Evolutionary conservation across 2,888 invertebrate species (phyloP).

Genomic region (Netelia virgata): DNA sequence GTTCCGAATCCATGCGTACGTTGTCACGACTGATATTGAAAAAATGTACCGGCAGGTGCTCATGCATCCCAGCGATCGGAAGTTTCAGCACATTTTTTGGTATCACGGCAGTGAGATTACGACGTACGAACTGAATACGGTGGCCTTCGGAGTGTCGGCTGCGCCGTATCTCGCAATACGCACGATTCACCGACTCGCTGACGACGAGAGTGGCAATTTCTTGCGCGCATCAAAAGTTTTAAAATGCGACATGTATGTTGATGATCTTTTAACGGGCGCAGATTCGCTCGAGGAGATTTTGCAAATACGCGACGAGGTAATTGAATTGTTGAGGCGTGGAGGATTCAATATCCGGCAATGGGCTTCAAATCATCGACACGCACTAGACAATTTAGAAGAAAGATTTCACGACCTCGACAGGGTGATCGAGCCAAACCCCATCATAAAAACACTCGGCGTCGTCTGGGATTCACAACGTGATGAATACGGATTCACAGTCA

Average conservation of each 20-base stretch:
- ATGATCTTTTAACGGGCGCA: constrained; percentile 37
- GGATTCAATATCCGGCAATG: constrained; percentile 53
- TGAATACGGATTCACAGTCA: constrained; percentile 30
- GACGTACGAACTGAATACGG: constrained; percentile 53
- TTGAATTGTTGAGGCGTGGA: constrained; percentile 17
- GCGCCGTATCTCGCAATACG: constrained; percentile 60
- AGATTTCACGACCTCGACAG: background rate
- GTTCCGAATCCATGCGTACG: constrained; percentile 55
- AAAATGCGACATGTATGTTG: constrained; percentile 28
- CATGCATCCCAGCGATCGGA: constrained; percentile 53
- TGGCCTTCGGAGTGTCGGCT: constrained; percentile 60
- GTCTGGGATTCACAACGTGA: constrained; percentile 55
- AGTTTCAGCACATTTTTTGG: constrained; percentile 59
- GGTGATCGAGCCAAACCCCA: background rate
- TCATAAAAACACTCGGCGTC: constrained; percentile 42
- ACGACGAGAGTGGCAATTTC: constrained; percentile 57
- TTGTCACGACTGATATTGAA: constrained; percentile 59
- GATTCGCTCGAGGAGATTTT: constrained; percentile 33
- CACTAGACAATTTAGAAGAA: constrained; percentile 13
- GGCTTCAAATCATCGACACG: constrained; percentile 30
- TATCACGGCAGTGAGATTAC: constrained; percentile 4
- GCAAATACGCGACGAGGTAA: constrained; percentile 28
- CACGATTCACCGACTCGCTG: constrained; percentile 57
- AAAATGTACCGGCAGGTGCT: constrained; percentile 62
- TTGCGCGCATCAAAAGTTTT: constrained; percentile 46